Evolutionary conservation across 1,140 invertebrate genomes (phyloP).

Genomic region (Plutomurus gul): DNA sequence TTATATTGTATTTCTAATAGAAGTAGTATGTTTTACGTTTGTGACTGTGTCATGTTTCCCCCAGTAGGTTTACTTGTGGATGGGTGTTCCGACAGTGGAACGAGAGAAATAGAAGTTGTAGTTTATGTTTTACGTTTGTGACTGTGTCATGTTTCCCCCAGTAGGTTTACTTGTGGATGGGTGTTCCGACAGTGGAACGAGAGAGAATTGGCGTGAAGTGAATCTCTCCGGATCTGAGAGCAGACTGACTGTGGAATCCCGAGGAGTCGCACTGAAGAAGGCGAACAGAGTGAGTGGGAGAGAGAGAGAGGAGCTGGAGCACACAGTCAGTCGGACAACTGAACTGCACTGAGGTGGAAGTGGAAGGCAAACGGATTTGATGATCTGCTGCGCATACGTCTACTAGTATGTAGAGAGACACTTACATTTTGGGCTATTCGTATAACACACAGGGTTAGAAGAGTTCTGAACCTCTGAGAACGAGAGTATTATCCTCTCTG

Average conservation of each 20-base stretch:
- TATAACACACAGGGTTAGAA: background rate
- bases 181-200: background rate
- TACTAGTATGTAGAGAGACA: background rate
- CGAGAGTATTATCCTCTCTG: no score
- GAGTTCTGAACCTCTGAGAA: no score
- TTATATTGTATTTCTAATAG: no score
- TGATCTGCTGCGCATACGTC: slow-evolving; percentile 25
- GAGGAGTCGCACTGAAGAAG: background rate
- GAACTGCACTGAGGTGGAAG: slow-evolving; percentile 32
- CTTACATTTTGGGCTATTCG: background rate
- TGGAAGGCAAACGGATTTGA: slow-evolving; percentile 34
- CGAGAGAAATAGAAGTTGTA: no score
- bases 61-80: background rate
- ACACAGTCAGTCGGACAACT: background rate
- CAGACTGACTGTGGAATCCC: slow-evolving; percentile 1
- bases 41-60: background rate
- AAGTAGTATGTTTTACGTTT: no score
- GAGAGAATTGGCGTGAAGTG: background rate
- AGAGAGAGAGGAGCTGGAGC: background rate
- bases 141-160: no score
- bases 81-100: background rate
- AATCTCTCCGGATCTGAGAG: background rate
- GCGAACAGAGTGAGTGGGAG: background rate
- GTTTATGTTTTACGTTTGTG: no score
- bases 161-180: background rate